Conservation (phyloP, 2,888 invertebrate genomes). For the Lasioglossum vierecki region DNA sequence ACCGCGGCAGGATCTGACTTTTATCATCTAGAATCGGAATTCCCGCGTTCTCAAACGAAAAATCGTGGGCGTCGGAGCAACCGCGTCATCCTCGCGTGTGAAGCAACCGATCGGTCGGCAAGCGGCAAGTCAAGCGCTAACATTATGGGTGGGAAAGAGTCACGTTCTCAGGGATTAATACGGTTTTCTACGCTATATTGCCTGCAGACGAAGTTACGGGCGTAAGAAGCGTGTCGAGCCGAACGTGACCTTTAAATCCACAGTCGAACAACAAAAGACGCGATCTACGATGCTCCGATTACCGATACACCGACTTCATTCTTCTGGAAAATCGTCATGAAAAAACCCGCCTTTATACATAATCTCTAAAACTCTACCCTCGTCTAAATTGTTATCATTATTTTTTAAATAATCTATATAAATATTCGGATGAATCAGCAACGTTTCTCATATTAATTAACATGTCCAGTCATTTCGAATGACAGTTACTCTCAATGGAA, state of each 20-base stretch:
- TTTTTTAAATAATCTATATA: too few species aligned
- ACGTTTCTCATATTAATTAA: too few species aligned
- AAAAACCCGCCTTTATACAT: neutral
- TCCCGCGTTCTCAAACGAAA: constrained; percentile 15
- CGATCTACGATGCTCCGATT: constrained; percentile 62
- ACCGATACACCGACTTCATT: neutral
- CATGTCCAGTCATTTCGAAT: neutral
- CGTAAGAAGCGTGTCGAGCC: constrained; percentile 44
- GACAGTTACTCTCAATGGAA: neutral
- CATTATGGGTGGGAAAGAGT: constrained; percentile 66
- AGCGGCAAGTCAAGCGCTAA: constrained; percentile 28
- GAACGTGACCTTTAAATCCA: constrained; percentile 61
- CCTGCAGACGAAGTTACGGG: constrained; percentile 47
- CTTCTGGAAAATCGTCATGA: neutral
- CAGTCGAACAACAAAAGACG: constrained; percentile 46
- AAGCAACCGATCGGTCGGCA: constrained; percentile 44
- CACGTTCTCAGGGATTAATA: constrained; percentile 69
- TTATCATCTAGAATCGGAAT: neutral
- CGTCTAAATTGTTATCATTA: too few species aligned
- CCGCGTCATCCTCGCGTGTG: constrained; percentile 52
- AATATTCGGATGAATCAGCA: too few species aligned
- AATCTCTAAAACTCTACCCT: neutral
- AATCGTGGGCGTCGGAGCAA: constrained; percentile 44
- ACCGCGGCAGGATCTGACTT: neutral
- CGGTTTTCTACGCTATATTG: constrained; percentile 53